Percentiles rank a stretch among this genome's conserved stretches.
These are phyloP conservation scores for Tenrec ecaudatus DNA, from an alignment of 2,113 vertebrate species.

Conservation along the genomic window DNA sequence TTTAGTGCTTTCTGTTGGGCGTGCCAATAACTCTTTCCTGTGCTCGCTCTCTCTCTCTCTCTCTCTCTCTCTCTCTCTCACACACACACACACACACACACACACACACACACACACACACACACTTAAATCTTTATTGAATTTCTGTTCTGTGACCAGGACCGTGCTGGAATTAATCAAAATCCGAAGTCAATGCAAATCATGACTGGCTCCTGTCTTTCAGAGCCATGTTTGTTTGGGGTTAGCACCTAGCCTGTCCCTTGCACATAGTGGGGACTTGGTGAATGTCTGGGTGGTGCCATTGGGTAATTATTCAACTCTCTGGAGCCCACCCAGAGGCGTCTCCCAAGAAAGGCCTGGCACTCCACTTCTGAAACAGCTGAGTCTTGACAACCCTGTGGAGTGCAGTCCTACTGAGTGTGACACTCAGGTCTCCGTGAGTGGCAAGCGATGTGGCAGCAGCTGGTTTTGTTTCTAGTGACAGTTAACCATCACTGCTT, in stretches of 20 bases:
- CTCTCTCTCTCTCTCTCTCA: not conserved
- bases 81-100: too few species aligned
- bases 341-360: not conserved
- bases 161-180: not conserved
- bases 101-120: not conserved
- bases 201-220: not conserved
- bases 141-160: not conserved
- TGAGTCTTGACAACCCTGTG: not conserved
- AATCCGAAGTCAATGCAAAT: not conserved
- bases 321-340: not conserved
- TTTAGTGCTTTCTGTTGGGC: not conserved
- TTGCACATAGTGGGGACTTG: not conserved
- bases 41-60: not conserved
- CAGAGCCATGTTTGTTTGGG: not conserved
- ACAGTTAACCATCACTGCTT: not conserved
- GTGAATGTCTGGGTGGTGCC: not conserved
- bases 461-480: not conserved
- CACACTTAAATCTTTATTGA: not conserved
- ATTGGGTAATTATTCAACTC: not conserved
- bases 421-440: not conserved
- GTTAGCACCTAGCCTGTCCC: not conserved
- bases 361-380: not conserved
- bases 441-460: not conserved
- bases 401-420: not conserved
- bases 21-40: not conserved